Conservation (phyloP, 1,140 invertebrate genomes). For the Anoplophora glabripennis region DNA sequence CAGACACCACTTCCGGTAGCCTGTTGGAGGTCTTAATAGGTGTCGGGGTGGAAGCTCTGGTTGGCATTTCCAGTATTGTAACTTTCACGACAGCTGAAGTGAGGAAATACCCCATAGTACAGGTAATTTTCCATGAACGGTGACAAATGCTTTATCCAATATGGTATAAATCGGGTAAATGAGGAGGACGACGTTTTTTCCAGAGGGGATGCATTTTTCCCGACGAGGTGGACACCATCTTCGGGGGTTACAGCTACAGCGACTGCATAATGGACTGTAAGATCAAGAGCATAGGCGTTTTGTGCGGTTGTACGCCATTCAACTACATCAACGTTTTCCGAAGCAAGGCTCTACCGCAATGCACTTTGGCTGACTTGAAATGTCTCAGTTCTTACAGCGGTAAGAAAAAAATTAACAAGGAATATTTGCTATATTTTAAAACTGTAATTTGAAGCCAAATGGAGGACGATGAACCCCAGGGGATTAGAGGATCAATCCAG, state of each 20-base stretch:
- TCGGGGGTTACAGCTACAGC: conserved; percentile 54
- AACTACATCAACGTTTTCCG: conserved; percentile 36
- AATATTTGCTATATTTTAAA: background rate
- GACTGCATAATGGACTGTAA: conserved; percentile 58
- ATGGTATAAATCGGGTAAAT: background rate
- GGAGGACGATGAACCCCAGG: conserved; percentile 20
- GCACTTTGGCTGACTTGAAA: conserved; percentile 47
- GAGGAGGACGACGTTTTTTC: background rate
- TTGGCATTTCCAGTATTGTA: conserved; percentile 30
- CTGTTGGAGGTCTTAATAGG: conserved; percentile 32
- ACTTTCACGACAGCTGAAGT: conserved; percentile 28
- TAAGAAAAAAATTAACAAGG: conserved; percentile 38
- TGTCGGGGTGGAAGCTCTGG: conserved; percentile 22
- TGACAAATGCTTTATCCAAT: background rate
- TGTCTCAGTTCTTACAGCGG: conserved; percentile 52
- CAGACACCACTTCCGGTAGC: conserved; percentile 43
- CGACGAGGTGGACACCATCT: conserved; percentile 47
- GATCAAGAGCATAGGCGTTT: conserved; percentile 47
- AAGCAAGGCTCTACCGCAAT: conserved; percentile 37
- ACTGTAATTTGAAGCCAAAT: conserved; percentile 16
- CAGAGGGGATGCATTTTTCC: conserved; percentile 56
- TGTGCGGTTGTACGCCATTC: conserved; percentile 57
- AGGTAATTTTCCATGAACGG: conserved; percentile 22
- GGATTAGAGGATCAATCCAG: background rate
- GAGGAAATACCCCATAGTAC: conserved; percentile 31